Evolutionary conservation across 2,113 vertebrate genomes (phyloP).

Genomic region (Poecilia latipinna): DNA sequence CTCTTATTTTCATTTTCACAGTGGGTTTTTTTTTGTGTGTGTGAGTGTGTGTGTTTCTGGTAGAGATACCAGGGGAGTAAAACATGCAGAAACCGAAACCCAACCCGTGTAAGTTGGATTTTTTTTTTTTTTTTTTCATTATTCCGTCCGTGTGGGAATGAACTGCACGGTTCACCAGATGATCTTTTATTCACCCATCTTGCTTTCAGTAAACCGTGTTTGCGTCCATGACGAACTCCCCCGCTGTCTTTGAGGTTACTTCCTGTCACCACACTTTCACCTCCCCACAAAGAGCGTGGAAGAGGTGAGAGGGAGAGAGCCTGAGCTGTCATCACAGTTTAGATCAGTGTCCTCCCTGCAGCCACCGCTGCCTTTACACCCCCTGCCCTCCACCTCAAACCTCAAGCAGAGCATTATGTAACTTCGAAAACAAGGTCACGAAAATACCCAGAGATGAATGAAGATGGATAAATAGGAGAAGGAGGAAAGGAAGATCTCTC

Average conservation of each 20-base stretch:
- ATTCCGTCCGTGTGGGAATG: conserved; percentile 37
- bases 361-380: conserved; percentile 33
- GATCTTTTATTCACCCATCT: conserved; percentile 38
- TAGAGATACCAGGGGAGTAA: neutral
- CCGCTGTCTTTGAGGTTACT: conserved; percentile 50
- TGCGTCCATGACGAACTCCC: conserved; percentile 39
- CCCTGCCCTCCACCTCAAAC: conserved; percentile 55
- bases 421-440: conserved; percentile 58
- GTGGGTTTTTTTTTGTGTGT: neutral
- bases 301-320: conserved; percentile 68
- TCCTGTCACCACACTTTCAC: conserved; percentile 52
- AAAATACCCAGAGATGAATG: conserved; percentile 51
- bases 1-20: conserved; percentile 13
- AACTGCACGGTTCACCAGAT: conserved; percentile 28
- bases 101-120: conserved; percentile 32
- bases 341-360: conserved; percentile 62
- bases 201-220: conserved; percentile 26
- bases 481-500: conserved; percentile 10
- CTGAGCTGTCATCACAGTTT: conserved; percentile 70
- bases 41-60: neutral
- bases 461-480: conserved; percentile 28
- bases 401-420: conserved; percentile 55
- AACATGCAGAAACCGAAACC: conserved; percentile 23
- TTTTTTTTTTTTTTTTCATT: neutral
- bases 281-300: conserved; percentile 47